Conservation (phyloP, 2,797 vertebrate genomes). For the Trachops cirrhosus region DNA sequence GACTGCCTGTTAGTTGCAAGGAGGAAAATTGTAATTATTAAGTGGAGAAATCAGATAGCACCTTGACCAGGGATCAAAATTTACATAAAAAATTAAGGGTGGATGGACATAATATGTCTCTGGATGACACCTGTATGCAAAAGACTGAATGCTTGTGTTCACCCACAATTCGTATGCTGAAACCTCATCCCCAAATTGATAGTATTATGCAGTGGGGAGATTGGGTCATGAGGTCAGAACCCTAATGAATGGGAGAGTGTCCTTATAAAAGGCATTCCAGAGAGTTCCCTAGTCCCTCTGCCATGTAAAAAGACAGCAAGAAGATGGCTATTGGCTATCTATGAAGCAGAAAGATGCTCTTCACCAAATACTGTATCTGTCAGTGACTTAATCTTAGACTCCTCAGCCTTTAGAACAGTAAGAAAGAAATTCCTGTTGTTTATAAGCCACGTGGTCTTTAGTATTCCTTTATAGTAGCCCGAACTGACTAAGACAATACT, state of each 20-base stretch:
- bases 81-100: neutral
- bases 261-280: neutral
- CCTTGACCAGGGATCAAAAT: neutral
- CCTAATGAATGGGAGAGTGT: neutral
- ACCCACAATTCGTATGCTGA: neutral
- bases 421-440: no score
- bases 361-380: neutral
- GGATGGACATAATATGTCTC: neutral
- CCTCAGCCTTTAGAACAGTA: no score
- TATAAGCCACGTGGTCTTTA: neutral
- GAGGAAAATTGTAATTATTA: neutral
- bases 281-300: neutral
- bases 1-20: neutral
- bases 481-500: neutral
- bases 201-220: neutral
- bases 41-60: neutral
- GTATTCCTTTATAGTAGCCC: neutral
- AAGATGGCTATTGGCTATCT: neutral
- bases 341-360: neutral
- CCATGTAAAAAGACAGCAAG: neutral
- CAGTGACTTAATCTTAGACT: neutral
- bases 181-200: neutral
- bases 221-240: neutral
- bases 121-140: neutral
- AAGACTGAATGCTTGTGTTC: neutral